phyloP scores from a whole-genome alignment of 1,140 invertebrate genomes.

The Neodiprion pinetum region DNA sequence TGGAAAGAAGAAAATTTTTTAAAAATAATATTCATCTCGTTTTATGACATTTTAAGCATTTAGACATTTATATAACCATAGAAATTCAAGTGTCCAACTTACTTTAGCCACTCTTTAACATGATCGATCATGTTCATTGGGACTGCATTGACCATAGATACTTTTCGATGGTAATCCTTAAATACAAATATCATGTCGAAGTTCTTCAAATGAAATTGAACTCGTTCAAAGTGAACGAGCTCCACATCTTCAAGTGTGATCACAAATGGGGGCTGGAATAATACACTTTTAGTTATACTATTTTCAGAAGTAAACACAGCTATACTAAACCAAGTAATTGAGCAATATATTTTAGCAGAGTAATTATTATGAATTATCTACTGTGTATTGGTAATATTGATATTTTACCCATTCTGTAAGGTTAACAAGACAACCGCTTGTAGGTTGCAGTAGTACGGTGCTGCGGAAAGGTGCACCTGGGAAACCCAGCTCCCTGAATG shows the following conservation, averaged over 20 bases:
- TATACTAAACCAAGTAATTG: conserved; percentile 11
- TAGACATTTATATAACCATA: conserved; percentile 26
- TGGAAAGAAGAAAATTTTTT: conserved; percentile 50
- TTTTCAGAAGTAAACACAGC: neutral
- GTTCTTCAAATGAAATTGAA: conserved; percentile 98
- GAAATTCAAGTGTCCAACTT: conserved; percentile 48
- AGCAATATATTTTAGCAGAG: conserved; percentile 7
- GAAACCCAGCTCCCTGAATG: conserved; percentile 97
- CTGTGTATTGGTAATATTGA: conserved; percentile 5
- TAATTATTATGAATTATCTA: conserved; percentile 18
- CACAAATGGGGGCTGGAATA: conserved; percentile 91
- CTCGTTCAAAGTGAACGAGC: conserved; percentile 98
- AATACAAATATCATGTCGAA: conserved; percentile 99
- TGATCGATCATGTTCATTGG: conserved; percentile 99
- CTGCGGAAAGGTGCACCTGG: conserved; percentile 97
- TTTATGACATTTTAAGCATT: conserved; percentile 23
- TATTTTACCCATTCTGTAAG: conserved; percentile 91
- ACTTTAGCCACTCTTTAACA: conserved; percentile 99
- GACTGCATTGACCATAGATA: conserved; percentile 96
- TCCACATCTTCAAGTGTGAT: conserved; percentile 98
- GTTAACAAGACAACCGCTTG: conserved; percentile 95
- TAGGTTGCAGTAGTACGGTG: conserved; percentile 96
- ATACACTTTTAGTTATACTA: conserved; percentile 20
- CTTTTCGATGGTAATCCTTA: conserved; percentile 95
- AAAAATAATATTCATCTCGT: conserved; percentile 18